Evolutionary conservation across 2,888 invertebrate species (phyloP), one percentile per base, ranked within the genome.

Genomic region (Aleiodes testaceus): DNA sequence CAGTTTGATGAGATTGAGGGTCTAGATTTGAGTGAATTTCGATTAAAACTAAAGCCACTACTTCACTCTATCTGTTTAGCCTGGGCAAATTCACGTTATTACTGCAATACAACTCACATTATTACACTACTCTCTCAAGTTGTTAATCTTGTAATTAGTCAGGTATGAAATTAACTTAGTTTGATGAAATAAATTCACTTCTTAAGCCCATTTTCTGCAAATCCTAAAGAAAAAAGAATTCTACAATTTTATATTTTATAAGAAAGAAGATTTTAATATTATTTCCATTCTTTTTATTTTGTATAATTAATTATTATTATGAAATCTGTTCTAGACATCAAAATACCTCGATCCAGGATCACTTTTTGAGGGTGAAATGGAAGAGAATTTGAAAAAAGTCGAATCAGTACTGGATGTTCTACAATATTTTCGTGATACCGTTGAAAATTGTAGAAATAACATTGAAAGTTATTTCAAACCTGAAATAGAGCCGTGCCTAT

Each of bases 321-420:
- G 53, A 53, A 30, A n/a, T 30, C 22, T 36, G 36, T 79, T 79
- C 20, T 79, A 91, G 88, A 92, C 92, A 18, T 90, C 91, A 0
- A 91, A 91, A 76, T 92, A 92, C 77, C 87, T 96, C 69, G 96
- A 97, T 83, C 94, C 96, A 0, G 87, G 90, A 14, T 91, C 94
- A 1, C 91, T 97, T 76, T 97, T 97, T 86, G 95, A 96, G 89
- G 95, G 94, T 0, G 97, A 97, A 75, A 89, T 93, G 0, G 94
- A 94, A 75, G 95, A 96, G 79, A 92, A 92, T 53, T 87, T 92
- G 12, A 80, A 89, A 4, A 93, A 92, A 83, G 87, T 94, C 2
- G 87, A 85, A 14, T 88, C 88, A 36, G 90, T 89, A 2, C 83
- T 91, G 18, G 79, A 79, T 0, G 88, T 89, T 67, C 82, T 92